phyloP scores from a whole-genome alignment of 2,797 vertebrate genomes.

The Crocodylus rhombifer region DNA sequence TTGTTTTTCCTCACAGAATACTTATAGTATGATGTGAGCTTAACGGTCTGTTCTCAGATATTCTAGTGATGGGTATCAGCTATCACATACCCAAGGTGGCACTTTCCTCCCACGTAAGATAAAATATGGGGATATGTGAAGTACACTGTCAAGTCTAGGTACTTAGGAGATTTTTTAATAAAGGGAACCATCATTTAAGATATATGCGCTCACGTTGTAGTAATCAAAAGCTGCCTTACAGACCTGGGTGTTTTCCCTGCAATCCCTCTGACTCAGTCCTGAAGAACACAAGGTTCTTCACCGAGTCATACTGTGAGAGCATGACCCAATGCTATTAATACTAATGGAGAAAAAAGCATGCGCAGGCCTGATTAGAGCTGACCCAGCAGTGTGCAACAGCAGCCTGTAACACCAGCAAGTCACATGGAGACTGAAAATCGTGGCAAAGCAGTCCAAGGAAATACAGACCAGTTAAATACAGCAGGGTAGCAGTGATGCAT shows the following conservation, averaged over 20 bases:
- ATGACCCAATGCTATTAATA: not conserved
- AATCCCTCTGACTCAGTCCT: not conserved
- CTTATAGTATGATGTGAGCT: not conserved
- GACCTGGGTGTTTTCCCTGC: not conserved
- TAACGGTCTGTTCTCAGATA: not conserved
- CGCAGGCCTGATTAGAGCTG: not conserved
- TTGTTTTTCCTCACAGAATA: not conserved
- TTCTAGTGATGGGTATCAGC: not conserved
- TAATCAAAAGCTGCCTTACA: not conserved
- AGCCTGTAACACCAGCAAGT: not conserved
- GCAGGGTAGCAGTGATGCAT: not conserved
- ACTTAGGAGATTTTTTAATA: not conserved
- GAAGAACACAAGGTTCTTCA: not conserved
- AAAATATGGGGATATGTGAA: not conserved
- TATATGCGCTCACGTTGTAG: not conserved
- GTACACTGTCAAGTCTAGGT: not conserved
- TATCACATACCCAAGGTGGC: not conserved
- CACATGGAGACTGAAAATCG: not conserved
- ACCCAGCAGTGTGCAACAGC: not conserved
- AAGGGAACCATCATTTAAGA: not conserved
- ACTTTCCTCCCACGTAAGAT: not conserved
- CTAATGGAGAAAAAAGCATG: not conserved
- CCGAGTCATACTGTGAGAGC: not conserved
- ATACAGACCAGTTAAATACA: not conserved
- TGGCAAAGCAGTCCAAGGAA: slow-evolving; percentile 1